Evolutionary conservation across 2,888 invertebrate species (phyloP).

Genomic region (Ectemnius cavifrons): DNA sequence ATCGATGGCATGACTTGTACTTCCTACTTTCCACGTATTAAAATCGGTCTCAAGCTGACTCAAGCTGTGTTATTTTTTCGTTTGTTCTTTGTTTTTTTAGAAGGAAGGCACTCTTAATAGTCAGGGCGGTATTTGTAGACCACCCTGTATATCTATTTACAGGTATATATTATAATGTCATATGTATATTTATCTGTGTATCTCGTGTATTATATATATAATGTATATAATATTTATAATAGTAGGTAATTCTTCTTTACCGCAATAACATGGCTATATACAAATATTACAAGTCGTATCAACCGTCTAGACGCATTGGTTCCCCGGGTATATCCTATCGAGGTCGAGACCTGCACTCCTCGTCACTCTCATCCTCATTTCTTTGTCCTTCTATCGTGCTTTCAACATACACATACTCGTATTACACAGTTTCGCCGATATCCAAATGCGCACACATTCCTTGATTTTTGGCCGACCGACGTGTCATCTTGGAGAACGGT

Average conservation of each 20-base stretch:
- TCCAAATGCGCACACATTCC: too few relatives aligned
- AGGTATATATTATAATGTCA: constrained; percentile 3
- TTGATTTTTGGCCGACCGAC: too few relatives aligned
- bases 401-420: background rate
- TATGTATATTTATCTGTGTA: background rate
- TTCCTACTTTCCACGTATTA: too few relatives aligned
- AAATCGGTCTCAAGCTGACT: too few relatives aligned
- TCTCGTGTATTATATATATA: constrained; percentile 68
- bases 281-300: constrained; percentile 65
- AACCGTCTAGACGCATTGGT: constrained; percentile 1
- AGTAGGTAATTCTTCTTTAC: constrained; percentile 55
- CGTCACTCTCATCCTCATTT: constrained; percentile 17
- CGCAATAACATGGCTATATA: constrained; percentile 61
- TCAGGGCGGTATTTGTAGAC: too few relatives aligned
- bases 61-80: too few relatives aligned
- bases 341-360: constrained; percentile 13
- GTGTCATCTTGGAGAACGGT: too few relatives aligned
- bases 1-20: too few relatives aligned
- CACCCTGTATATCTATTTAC: constrained; percentile 1
- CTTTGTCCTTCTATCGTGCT: background rate
- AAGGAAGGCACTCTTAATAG: too few relatives aligned
- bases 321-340: constrained; percentile 16
- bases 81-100: too few relatives aligned
- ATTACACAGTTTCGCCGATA: background rate
- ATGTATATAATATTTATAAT: constrained; percentile 52